phyloP scores from a whole-genome alignment of 2,888 invertebrate genomes.

The Agonopterix heracliana region DNA sequence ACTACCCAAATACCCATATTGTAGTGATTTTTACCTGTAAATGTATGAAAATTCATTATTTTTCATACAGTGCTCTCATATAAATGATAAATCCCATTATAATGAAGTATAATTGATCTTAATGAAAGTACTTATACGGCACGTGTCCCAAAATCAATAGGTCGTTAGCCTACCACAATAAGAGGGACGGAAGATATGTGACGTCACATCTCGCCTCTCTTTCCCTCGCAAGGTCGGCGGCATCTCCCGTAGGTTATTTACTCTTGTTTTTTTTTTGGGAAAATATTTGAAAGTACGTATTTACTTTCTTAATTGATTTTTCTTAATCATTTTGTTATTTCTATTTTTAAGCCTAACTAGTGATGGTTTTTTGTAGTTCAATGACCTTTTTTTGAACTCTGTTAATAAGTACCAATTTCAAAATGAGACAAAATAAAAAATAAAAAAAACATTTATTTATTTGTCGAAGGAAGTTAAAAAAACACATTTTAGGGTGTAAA shows the following conservation, averaged over 20 bases:
- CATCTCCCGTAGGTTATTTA: slow-evolving; percentile 37
- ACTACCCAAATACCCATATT: too few species aligned
- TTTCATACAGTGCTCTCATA: too few species aligned
- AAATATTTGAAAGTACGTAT: not conserved
- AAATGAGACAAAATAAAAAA: too few species aligned
- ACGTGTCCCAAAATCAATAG: slow-evolving; percentile 44
- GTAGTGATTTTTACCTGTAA: too few species aligned
- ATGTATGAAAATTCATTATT: too few species aligned
- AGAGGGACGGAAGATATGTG: slow-evolving; percentile 25
- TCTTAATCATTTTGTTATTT: too few species aligned
- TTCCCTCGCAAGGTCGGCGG: slow-evolving; percentile 34
- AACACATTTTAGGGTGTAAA: not conserved
- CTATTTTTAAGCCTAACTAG: too few species aligned
- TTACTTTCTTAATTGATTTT: not conserved
- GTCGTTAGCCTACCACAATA: slow-evolving; percentile 11
- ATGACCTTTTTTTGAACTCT: not conserved
- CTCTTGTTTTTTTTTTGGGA: slow-evolving; percentile 24
- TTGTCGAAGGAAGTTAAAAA: too few species aligned
- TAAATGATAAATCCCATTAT: not conserved
- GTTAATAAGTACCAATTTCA: not conserved
- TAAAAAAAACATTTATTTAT: too few species aligned
- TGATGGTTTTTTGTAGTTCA: too few species aligned
- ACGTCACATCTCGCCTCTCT: slow-evolving; percentile 30
- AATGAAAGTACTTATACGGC: slow-evolving; percentile 14
- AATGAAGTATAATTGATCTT: slow-evolving; percentile 2